Base-by-base conservation (phyloP, 2,113 vertebrate genomes). In the Lepus europaeus region DNA sequence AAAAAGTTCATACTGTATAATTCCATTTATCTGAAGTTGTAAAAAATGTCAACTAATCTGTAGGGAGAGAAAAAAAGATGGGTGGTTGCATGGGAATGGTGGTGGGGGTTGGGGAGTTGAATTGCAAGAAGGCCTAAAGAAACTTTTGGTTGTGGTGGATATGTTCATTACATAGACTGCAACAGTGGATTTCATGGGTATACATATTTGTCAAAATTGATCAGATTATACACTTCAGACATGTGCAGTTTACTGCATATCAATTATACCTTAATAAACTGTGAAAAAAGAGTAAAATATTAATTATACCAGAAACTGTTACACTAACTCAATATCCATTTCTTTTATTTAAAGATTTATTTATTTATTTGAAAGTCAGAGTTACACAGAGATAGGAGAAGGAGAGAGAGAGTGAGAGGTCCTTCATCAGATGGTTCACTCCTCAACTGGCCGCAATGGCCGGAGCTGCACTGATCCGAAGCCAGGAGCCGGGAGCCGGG, bases 281-380 rank as follows among this genome's bases (percentile, higher is more conserved):
- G 3, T 92, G 69, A 82, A 90, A 80, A 87, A 13, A 84, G 9
- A 85, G 74, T 36, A 94, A 94, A 92, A 85, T 91, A 94, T 49
- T 93, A 25, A 92, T 78, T 89, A 19, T 89, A 89, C 20, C 31
- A 89, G 33, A 36, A 84, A n/a, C 29, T 77, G 4, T 79, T 96
- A 45, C 70, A 36, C 51, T 94, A 82, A 83, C 4, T 80, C 36
- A 78, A 83, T 76, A 89, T 80, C 9, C 59, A 78, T 66, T 95
- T 95, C 10, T 33, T 45, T 45, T 45, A 45, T 45, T 45, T 45
- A 45, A 45, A 45, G 45, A 45, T 45, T 45, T 45, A 45, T 45
- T 45, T 45, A 45, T 45, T 45, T 45, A 45, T 45, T 45, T 45
- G 45, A 45, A 45, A 45, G 45, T 45, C 45, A 45, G 39, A 45